phyloP scores from a whole-genome alignment of 2,113 vertebrate species.

The Craseonycteris thonglongyai region DNA sequence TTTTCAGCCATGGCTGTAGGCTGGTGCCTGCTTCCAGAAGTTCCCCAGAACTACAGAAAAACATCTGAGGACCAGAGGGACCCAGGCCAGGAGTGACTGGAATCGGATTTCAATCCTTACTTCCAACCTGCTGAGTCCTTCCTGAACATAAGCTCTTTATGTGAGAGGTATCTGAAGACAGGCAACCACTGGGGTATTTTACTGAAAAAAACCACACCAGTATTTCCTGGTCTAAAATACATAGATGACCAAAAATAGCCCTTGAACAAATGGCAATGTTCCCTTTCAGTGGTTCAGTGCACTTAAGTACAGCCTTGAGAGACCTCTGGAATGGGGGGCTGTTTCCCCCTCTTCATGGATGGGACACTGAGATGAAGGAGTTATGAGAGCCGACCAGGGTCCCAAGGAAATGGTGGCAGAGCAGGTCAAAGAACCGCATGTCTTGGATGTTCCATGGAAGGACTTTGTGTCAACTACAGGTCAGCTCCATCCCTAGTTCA shows the following conservation, averaged over 20 bases:
- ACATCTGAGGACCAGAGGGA: neutral
- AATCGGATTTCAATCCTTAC: slow-evolving; percentile 27
- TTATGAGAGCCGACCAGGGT: neutral
- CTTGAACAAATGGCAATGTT: neutral
- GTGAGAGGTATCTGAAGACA: slow-evolving; percentile 37
- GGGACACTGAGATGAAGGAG: neutral
- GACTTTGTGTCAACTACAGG: neutral
- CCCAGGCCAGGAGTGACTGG: neutral
- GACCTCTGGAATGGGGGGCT: neutral
- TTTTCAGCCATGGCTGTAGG: neutral
- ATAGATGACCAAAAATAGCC: slow-evolving; percentile 36
- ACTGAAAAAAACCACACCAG: slow-evolving; percentile 24
- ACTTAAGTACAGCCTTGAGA: neutral
- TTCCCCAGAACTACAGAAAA: neutral
- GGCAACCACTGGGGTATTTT: slow-evolving; percentile 13
- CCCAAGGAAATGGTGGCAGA: neutral
- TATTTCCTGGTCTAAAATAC: slow-evolving; percentile 43
- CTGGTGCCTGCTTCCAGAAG: neutral
- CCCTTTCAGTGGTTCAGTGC: neutral
- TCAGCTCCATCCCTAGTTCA: neutral
- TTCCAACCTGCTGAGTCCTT: slow-evolving; percentile 30
- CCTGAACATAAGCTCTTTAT: slow-evolving; percentile 34
- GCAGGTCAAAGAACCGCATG: neutral
- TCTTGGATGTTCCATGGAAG: neutral
- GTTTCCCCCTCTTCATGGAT: neutral